Base-by-base conservation (phyloP, 2,888 invertebrate genomes). In the Stramonita haemastoma region DNA sequence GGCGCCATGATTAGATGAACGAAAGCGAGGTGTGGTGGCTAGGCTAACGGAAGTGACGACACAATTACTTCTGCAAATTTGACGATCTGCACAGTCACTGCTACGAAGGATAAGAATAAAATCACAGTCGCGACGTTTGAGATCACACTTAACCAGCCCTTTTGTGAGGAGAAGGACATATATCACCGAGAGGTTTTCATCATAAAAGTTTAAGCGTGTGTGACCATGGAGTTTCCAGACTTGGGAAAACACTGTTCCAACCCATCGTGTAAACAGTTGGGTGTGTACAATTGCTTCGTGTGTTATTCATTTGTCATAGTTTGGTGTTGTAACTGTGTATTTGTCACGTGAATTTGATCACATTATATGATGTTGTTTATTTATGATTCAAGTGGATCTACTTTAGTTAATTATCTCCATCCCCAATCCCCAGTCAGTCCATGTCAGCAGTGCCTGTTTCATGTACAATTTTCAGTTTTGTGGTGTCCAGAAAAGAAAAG, bases 171-270 rank as follows among this genome's bases (percentile, higher is more conserved):
- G 29, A 46, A 83, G 46, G 22, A 46, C 81, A 46, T 0, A 36
- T 22, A 83, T 36, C 22, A 83, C 11, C 22, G 36, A 11, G 4
- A 13, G 22, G 36, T 83, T 46, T 13, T 29, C 46, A 19, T 22
- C 46, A 36, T 11, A 83, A 83, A 79, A 19, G 11, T 15, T 36
- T 29, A 22, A 83, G 26, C 57, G 0, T 29, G n/a, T 85, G 19
- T 22, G 15, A 46, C 73, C 91, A 99, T 99, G 98, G 99, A 99
- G 96, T 97, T 99, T 95, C 99, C 99, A 91, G 97, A 98, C 95
- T 96, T 99, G 93, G 99, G 99, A 93, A 97, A 98, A 95, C 98
- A 99, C 95, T 99, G 99, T 96, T 97, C 97, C 5, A 97, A 97
- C 94, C 96, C 96, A 92, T 97, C 97, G 19, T 99, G 99, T 96